A percentile compares a stretch with the other conserved stretches of the same genome.
These are phyloP conservation scores for Lutjanus erythropterus DNA, from an alignment of 2,113 vertebrate genomes.

Conservation along the genomic window DNA sequence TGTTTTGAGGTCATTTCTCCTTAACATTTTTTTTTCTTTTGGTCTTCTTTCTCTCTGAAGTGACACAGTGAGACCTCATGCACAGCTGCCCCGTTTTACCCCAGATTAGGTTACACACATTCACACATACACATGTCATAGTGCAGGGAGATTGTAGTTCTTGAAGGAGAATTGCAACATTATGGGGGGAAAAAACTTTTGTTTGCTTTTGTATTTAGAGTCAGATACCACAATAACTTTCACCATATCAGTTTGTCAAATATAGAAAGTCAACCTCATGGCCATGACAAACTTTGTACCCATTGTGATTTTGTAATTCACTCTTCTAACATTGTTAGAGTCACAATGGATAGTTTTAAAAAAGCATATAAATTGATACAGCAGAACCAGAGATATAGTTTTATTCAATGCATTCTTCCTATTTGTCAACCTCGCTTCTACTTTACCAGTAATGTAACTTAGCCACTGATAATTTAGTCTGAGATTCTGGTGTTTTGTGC, in stretches of 20 bases:
- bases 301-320: not conserved
- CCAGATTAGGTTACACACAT: slow-evolving; percentile 28
- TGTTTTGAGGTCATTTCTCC: not conserved
- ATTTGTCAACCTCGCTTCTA: not conserved
- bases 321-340: not conserved
- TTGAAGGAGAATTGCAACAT: not conserved
- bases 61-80: slow-evolving; percentile 1
- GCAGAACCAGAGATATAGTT: not conserved
- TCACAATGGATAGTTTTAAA: not conserved
- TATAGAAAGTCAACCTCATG: not conserved
- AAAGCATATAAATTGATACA: not conserved
- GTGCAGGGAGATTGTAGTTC: not conserved
- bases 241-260: not conserved
- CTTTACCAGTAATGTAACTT: not conserved
- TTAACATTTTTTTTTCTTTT: no score
- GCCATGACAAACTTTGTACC: not conserved
- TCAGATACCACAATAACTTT: not conserved
- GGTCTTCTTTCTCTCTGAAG: not conserved
- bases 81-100: slow-evolving; percentile 26
- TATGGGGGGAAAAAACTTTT: not conserved
- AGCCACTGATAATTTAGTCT: not conserved
- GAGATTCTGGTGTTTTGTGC: not conserved
- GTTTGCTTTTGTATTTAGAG: not conserved
- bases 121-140: not conserved
- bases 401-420: not conserved